Conservation (phyloP, 2,113 vertebrate genomes). For the Anhinga rufa region DNA sequence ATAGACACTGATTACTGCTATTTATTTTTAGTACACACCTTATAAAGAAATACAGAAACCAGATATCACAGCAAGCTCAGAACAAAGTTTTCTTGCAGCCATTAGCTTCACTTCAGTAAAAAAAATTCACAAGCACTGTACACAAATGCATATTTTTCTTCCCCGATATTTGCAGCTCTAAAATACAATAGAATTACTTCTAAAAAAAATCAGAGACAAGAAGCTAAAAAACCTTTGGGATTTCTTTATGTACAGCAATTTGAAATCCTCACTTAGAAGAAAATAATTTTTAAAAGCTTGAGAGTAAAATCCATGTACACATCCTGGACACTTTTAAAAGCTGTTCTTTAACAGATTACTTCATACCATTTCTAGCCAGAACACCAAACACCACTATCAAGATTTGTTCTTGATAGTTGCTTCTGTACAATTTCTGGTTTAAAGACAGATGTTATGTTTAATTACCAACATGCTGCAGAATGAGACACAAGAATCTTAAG, state of each 20-base stretch:
- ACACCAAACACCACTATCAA: not conserved
- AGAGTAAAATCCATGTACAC: not conserved
- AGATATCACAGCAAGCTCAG: not conserved
- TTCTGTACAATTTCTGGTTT: not conserved
- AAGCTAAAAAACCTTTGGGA: not conserved
- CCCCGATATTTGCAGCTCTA: not conserved
- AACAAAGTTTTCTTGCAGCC: not conserved
- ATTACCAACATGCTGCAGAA: not conserved
- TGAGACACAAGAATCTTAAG: not conserved
- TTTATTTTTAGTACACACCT: not conserved
- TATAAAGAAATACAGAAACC: not conserved
- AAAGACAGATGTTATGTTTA: not conserved
- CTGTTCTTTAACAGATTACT: not conserved
- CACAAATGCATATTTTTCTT: not conserved
- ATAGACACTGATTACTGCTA: not conserved
- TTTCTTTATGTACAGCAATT: not conserved
- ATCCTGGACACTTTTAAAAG: not conserved
- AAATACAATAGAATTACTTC: not conserved
- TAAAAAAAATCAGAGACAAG: not conserved
- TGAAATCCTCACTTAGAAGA: not conserved
- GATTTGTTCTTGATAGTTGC: conserved; percentile 33
- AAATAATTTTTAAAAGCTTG: not conserved
- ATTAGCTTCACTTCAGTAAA: not conserved
- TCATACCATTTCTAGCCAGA: not conserved
- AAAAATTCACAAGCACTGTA: not conserved